These are phyloP conservation scores for Coregonus clupeaformis DNA, from an alignment of 2,113 vertebrate genomes.

Conservation along the genomic window DNA sequence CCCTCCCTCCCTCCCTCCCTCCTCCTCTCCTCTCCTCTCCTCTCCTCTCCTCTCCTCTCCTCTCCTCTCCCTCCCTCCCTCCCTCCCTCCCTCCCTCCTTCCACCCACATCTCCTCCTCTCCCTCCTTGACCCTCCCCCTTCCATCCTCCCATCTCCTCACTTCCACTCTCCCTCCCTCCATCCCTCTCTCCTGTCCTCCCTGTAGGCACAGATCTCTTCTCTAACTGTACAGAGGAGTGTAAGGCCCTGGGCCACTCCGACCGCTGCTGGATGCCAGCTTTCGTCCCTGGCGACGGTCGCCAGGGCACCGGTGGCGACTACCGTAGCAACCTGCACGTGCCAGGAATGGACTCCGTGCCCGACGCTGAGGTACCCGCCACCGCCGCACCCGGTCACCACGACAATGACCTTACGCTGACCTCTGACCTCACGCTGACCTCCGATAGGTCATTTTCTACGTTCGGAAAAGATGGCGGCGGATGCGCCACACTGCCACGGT, in stretches of 20 bases:
- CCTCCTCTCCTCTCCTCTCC: too few relatives aligned
- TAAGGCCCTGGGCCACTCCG: conserved; percentile 97
- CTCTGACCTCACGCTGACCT: conserved; percentile 50
- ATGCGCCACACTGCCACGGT: conserved; percentile 82
- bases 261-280: conserved; percentile 99
- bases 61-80: conserved; percentile 11
- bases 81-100: conserved; percentile 9
- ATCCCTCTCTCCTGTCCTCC: too few relatives aligned
- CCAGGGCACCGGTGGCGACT: conserved; percentile 87
- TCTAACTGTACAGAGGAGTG: conserved; percentile 99
- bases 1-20: too few relatives aligned
- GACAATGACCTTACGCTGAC: conserved; percentile 50
- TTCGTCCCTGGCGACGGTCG: conserved; percentile 94
- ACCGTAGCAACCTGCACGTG: conserved; percentile 98
- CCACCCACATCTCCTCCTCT: background rate
- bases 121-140: conserved; percentile 21
- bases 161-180: background rate
- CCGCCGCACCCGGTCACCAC: conserved; percentile 58
- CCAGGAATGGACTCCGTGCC: conserved; percentile 97
- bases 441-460: conserved; percentile 96
- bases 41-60: background rate
- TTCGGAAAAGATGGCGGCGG: conserved; percentile 91
- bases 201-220: conserved; percentile 90
- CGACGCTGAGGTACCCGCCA: conserved; percentile 91
- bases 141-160: conserved; percentile 7